These are phyloP conservation scores for Heliopora coerulea DNA, from an alignment of 92 coral and sea anemone species.

Conservation along the genomic window DNA sequence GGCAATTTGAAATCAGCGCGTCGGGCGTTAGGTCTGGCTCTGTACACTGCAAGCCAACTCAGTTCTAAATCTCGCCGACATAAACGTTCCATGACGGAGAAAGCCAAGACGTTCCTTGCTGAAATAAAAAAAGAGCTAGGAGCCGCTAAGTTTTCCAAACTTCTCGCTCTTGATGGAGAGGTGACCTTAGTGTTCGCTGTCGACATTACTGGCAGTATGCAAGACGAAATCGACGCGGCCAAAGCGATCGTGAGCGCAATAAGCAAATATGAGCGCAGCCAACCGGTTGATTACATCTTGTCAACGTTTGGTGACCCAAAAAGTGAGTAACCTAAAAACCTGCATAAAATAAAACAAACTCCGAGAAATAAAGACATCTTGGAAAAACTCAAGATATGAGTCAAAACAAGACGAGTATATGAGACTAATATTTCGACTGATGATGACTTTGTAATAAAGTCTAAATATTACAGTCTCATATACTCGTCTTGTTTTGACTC, in stretches of 20 bases:
- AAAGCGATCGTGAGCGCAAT: slow-evolving; percentile 81
- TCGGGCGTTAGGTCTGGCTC: slow-evolving; percentile 2
- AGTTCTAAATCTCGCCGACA: background rate
- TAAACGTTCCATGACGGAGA: slow-evolving; percentile 27
- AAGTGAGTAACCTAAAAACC: slow-evolving; percentile 34
- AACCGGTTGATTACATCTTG: slow-evolving; percentile 67
- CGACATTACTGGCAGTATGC: slow-evolving; percentile 90
- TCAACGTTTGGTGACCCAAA: slow-evolving; percentile 80
- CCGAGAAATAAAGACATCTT: no score
- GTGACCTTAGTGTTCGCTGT: slow-evolving; percentile 90
- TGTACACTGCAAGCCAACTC: background rate
- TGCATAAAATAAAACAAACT: background rate
- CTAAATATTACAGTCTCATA: no score
- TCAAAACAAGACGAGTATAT: no score
- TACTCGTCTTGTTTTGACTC: no score
- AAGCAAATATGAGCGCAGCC: slow-evolving; percentile 53
- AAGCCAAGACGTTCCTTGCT: slow-evolving; percentile 49
- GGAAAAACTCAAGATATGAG: no score
- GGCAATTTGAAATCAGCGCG: slow-evolving; percentile 17
- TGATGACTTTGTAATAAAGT: no score
- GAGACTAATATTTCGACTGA: no score
- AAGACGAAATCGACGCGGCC: slow-evolving; percentile 62
- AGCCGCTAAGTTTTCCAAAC: slow-evolving; percentile 52
- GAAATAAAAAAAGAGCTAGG: slow-evolving; percentile 61
- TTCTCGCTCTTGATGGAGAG: slow-evolving; percentile 84